Base-by-base conservation (phyloP, 2,888 invertebrate genomes). In the Nomada fucata region DNA sequence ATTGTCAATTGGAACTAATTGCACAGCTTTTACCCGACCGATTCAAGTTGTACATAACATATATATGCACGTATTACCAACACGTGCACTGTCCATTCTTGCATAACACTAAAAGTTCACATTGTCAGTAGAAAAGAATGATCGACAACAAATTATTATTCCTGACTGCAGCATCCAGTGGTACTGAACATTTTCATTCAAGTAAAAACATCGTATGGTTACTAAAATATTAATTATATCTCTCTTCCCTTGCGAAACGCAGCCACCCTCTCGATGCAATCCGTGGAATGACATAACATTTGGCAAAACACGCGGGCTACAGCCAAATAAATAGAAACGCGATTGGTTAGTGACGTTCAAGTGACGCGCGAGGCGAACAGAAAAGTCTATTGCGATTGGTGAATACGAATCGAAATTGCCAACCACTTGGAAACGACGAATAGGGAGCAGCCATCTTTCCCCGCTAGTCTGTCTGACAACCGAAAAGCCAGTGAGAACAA, bases 201-300 rank as follows among this genome's bases (percentile, higher is more conserved):
- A 15, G 13, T 11, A 55, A 7, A 64, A 47, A 57, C 64, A 75
- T 26, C 60, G 36, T 15, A 47, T 9, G 47, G 68, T 23, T n/a
- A 50, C 36, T 44, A 64, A 68, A 69, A 76, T 76, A 76, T 72
- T 23, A 42, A 75, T 57, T 61, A 42, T 47, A 50, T 76, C 55
- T 53, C 11, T 55, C 36, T 36, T 23, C 50, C 57, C 18, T 18
- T 44, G 36, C 55, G 10, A 76, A 55, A 68, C n/a, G 13, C 57
- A 23, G 36, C 36, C 36, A 36, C 36, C 29, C 59, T n/a, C 23
- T 7, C 52, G 13, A 60, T 63, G 61, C 61, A 64, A 64, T 64
- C n/a, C 61, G 10, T n/a, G 44, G 20, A 72, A 60, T 69, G 80
- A 80, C 76, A 76, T 72, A 72, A 76, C 76, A 72, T 76, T 81